phyloP scores from a whole-genome alignment of 2,888 invertebrate species.

The Drosophila buzzatii region DNA sequence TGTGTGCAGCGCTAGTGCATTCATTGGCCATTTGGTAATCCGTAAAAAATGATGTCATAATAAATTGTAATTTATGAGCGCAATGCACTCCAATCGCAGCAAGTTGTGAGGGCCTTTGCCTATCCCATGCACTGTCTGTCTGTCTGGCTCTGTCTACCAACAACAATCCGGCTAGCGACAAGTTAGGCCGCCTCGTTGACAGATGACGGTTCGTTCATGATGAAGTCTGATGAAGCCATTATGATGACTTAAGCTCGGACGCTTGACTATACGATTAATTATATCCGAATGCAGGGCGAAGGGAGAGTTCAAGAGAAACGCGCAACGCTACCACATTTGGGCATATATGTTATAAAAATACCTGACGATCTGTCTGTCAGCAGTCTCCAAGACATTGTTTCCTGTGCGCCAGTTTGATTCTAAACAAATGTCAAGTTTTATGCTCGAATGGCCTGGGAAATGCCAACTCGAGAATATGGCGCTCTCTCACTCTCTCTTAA shows the following conservation, averaged over 20 bases:
- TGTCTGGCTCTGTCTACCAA: constrained; percentile 2
- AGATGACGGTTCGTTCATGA: constrained; percentile 69
- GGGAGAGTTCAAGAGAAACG: not conserved
- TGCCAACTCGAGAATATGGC: constrained; percentile 14
- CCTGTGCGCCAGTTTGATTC: constrained; percentile 55
- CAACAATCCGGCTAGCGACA: constrained; percentile 52
- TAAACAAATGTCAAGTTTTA: constrained; percentile 67
- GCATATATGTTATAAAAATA: constrained; percentile 60
- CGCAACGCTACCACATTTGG: constrained; percentile 25
- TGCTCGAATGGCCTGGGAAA: constrained; percentile 76
- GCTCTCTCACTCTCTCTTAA: constrained; percentile 31
- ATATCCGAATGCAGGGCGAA: constrained; percentile 45
- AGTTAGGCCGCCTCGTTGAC: constrained; percentile 64
- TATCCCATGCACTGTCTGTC: not conserved
- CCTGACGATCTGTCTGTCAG: constrained; percentile 63
- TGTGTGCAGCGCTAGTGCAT: constrained; percentile 59
- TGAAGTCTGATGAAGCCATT: constrained; percentile 60
- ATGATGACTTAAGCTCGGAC: constrained; percentile 69
- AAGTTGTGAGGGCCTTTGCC: constrained; percentile 6
- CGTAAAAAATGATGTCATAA: constrained; percentile 81
- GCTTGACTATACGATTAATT: constrained; percentile 66
- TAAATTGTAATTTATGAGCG: constrained; percentile 78
- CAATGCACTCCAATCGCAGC: constrained; percentile 47
- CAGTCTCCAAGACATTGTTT: constrained; percentile 46
- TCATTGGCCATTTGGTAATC: constrained; percentile 71